Percentiles rank a stretch among this genome's conserved stretches.
Conservation (phyloP, 2,113 vertebrate species). For the Silurus meridionalis region DNA sequence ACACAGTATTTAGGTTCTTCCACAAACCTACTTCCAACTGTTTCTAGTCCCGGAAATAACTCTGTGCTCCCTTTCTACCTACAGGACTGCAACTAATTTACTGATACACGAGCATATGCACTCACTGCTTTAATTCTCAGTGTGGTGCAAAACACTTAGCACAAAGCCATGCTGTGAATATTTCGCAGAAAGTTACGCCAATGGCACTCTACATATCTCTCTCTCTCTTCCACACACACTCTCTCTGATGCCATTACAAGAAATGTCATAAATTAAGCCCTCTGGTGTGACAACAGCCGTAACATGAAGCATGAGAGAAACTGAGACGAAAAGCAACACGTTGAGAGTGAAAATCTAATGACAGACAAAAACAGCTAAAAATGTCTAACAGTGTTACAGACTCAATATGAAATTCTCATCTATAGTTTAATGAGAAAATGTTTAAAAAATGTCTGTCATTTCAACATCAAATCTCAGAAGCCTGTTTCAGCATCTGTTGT, state of each 20-base stretch:
- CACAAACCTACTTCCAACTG: not conserved
- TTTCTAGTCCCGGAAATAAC: not conserved
- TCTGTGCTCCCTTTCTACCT: constrained; percentile 8
- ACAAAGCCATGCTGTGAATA: constrained; percentile 5
- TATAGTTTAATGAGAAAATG: not conserved
- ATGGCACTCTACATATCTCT: constrained; percentile 10
- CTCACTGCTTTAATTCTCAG: constrained; percentile 37
- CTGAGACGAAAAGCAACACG: not conserved
- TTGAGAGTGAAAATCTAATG: not conserved
- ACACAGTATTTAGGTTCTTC: not conserved
- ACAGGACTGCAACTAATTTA: constrained; percentile 27
- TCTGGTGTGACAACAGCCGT: constrained; percentile 11
- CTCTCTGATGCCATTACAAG: constrained; percentile 29
- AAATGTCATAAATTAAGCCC: constrained; percentile 21
- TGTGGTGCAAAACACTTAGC: constrained; percentile 15
- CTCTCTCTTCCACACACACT: not conserved
- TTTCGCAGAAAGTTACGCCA: constrained; percentile 15
- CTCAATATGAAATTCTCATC: not conserved
- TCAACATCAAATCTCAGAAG: not conserved
- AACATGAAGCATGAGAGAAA: not conserved
- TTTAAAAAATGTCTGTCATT: not conserved
- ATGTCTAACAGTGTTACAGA: not conserved
- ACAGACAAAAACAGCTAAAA: not conserved
- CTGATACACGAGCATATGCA: constrained; percentile 23
- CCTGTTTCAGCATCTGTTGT: not conserved